Base-by-base conservation (phyloP, 2,888 invertebrate genomes). In the Lissonota sp. region DNA sequence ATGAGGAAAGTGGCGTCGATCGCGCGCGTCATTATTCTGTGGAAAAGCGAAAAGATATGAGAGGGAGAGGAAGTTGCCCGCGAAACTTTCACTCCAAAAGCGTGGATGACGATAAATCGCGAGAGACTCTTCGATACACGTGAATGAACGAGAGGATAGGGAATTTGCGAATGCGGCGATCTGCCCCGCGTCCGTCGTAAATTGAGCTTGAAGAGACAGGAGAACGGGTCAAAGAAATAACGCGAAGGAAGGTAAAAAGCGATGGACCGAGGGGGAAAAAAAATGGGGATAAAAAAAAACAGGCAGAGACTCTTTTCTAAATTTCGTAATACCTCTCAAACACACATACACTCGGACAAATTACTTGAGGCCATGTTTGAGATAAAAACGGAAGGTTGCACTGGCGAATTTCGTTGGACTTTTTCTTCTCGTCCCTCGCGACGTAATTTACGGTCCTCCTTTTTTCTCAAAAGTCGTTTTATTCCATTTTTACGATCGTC, bases 71-170 rank as follows among this genome's bases (percentile, higher is more conserved):
- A 37, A 12, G 57, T 46, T 26, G 44, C 46, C 53, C 16, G 49
- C 53, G 49, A 2, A 78, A 85, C 86, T 86, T 86, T 86, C 86
- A 83, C 86, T 85, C 86, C 84, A 84, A 86, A 86, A 84, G 79
- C 69, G 84, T 67, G 46, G 46, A 79, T 55, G 79, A 53, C 81
- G 79, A 84, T 83, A 84, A 84, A 84, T 84, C 78, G 71, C 77
- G 49, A 37, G 39, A 74, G 71, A 67, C 26, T 26, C 26, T 80
- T 73, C 69, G 78, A 81, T 83, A 39, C 74, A 57, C 42, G 58
- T 26, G 26, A 26, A 70, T 60, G 60, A 37, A 53, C 39, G 40
- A 26, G 69, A 69, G 16, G 49, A 44, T 73, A 66, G 69, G 49
- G 69, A 51, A 69, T 71, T 12, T 58, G 74, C 75, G 63, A 73